These are phyloP conservation scores for Mesaphorura yosii DNA, from an alignment of 1,140 invertebrate species.

Conservation along the genomic window DNA sequence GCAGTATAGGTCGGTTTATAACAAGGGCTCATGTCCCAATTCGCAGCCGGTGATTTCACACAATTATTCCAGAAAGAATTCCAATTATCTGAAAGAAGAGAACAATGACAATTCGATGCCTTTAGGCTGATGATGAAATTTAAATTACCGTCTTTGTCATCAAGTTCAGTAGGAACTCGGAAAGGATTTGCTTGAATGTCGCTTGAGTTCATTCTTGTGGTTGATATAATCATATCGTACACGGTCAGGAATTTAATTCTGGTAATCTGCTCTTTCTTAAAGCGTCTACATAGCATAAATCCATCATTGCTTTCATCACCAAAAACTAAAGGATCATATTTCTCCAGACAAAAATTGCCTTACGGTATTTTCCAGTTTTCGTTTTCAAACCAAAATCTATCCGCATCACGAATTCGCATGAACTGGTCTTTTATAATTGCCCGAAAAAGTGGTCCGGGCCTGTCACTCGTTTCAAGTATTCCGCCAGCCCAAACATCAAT, in stretches of 20 bases:
- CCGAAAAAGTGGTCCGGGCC: constrained; percentile 51
- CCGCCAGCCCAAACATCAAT: constrained; percentile 59
- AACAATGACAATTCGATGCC: not conserved
- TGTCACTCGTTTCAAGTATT: constrained; percentile 48
- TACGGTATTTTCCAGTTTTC: constrained; percentile 38
- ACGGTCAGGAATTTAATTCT: constrained; percentile 43
- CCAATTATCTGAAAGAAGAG: not conserved
- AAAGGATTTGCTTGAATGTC: constrained; percentile 49
- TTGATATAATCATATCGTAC: constrained; percentile 45
- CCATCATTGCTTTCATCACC: too few relatives aligned
- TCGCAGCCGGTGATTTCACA: not conserved
- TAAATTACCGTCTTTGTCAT: not conserved
- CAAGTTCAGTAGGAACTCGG: constrained; percentile 33
- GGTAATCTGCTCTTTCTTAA: constrained; percentile 43
- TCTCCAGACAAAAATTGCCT: constrained; percentile 11
- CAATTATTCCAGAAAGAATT: constrained; percentile 12
- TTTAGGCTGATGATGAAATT: not conserved
- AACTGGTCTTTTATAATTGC: constrained; percentile 46
- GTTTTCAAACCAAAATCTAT: constrained; percentile 51
- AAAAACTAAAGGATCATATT: too few relatives aligned
- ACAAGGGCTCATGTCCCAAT: constrained; percentile 13
- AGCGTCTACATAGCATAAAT: constrained; percentile 45
- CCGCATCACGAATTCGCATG: constrained; percentile 42
- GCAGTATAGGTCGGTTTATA: constrained; percentile 1
- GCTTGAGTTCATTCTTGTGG: constrained; percentile 41